Evolutionary conservation across 37 sponge, comb jelly and placozoan species (phyloP), one percentile per base, ranked within the genome.

Genomic region (Cliona cf. orientalis): DNA sequence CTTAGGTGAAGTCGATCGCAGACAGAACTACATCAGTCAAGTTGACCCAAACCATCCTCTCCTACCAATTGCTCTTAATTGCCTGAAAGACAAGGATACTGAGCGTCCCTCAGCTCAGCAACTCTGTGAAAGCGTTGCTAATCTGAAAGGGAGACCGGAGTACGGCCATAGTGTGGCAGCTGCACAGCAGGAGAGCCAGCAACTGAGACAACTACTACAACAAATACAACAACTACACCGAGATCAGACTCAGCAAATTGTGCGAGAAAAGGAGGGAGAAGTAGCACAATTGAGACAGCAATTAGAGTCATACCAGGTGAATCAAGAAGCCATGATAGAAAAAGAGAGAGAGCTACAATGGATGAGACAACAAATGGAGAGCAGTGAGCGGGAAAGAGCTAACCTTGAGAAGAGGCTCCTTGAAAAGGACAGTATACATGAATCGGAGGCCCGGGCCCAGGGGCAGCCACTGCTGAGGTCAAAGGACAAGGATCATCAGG

Each of bases 11-110:
- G 53, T 49, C 14, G 53, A 49, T 19, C 53, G 53, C 53, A 49
- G 53, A 49, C 9, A 14, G 53, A 49, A 49, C 53, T 14, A 79
- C 37, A 64, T 79, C 33, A 26, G 9, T 42, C 2, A 12, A 14
- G 46, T 79, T 46, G 5, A 64, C 22, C 34, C 42, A 1, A 12
- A 22, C 32, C 53, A 79, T 37, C 53, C 68, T 46, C 68, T 79
- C 2, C 66, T 43, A 43, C 49, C 31, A 42, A 64, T 79, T 35
- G 55, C 55, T 5, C 21, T 79, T 17, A n/a, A 19, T 43, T 79
- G 80, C 28, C 60, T 79, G 17, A 11, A 66, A 44, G 21, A 69
- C 29, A 69, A 41, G 22, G 71, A 39, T 1, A 9, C 4, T 3
- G 45, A 41, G 17, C 22, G 71, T 1, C 71, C 71, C 3, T 42